Evolutionary conservation across 2,888 invertebrate species (phyloP).

Genomic region (Papilio gigon): DNA sequence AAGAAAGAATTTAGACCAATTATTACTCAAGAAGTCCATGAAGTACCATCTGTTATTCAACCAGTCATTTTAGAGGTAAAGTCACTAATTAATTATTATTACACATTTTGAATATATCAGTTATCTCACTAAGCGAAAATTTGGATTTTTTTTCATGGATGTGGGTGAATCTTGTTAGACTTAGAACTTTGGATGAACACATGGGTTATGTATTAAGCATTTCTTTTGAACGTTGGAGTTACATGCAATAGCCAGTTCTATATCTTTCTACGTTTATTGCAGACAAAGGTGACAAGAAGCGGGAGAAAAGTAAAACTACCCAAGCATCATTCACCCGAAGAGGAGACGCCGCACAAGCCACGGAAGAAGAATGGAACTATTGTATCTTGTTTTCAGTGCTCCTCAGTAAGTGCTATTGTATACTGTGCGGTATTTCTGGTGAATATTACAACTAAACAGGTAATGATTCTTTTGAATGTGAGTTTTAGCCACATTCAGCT

Average conservation of each 20-base stretch:
- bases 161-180: too few relatives aligned
- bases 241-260: too few relatives aligned
- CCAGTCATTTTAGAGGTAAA: constrained; percentile 32
- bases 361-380: constrained; percentile 61
- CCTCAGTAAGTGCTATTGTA: constrained; percentile 58
- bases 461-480: too few relatives aligned
- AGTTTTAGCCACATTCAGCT: too few relatives aligned
- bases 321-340: constrained; percentile 61
- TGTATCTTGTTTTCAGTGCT: constrained; percentile 69
- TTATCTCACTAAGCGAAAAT: too few relatives aligned
- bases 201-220: too few relatives aligned
- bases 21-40: constrained; percentile 22
- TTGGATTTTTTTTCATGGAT: too few relatives aligned
- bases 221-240: too few relatives aligned
- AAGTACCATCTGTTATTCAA: constrained; percentile 25
- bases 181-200: too few relatives aligned
- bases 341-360: constrained; percentile 58
- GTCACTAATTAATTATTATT: background rate
- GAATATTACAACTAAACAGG: too few relatives aligned
- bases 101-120: background rate
- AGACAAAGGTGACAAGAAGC: constrained; percentile 72
- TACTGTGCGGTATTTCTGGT: too few relatives aligned
- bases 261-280: constrained; percentile 42
- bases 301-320: constrained; percentile 72
- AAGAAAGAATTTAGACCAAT: constrained; percentile 42